These are phyloP conservation scores for Bibio marci DNA, from an alignment of 2,888 invertebrate species.

Conservation along the genomic window DNA sequence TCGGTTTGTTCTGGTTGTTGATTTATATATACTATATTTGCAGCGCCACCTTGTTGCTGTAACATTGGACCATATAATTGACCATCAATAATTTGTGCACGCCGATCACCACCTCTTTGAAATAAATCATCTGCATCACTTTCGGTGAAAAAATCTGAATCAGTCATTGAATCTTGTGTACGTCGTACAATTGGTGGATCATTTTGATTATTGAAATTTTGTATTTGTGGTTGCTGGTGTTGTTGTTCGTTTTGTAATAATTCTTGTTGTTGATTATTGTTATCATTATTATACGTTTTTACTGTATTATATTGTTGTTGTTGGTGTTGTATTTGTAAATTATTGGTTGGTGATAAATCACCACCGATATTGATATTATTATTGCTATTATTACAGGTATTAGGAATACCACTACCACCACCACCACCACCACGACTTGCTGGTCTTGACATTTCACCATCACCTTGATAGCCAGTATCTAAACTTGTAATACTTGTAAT, in stretches of 20 bases:
- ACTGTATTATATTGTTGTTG: too few species aligned
- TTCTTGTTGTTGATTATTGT: conserved; percentile 25
- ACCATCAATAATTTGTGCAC: conserved; percentile 75
- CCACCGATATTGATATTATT: conserved; percentile 29
- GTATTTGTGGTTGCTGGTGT: conserved; percentile 6
- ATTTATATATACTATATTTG: conserved; percentile 29
- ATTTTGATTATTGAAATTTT: conserved; percentile 28
- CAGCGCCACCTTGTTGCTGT: conserved; percentile 4
- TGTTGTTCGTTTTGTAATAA: conserved; percentile 28
- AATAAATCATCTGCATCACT: conserved; percentile 64
- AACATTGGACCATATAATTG: conserved; percentile 57
- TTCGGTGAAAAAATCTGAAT: conserved; percentile 81
- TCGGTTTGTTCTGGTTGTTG: conserved; percentile 40
- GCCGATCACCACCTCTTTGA: conserved; percentile 52
- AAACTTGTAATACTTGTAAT: conserved; percentile 82
- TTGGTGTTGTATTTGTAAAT: conserved; percentile 21
- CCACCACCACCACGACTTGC: conserved; percentile 64
- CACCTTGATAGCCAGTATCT: conserved; percentile 88
- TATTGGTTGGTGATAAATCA: conserved; percentile 50
- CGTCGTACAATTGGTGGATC: conserved; percentile 38
- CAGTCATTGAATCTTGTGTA: conserved; percentile 72
- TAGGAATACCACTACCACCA: too few species aligned
- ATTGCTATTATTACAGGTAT: too few species aligned
- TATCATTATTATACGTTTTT: too few species aligned
- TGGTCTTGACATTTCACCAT: conserved; percentile 76